Evolutionary conservation across 2,888 invertebrate species (phyloP).

Genomic region (Xanthia icteritia): DNA sequence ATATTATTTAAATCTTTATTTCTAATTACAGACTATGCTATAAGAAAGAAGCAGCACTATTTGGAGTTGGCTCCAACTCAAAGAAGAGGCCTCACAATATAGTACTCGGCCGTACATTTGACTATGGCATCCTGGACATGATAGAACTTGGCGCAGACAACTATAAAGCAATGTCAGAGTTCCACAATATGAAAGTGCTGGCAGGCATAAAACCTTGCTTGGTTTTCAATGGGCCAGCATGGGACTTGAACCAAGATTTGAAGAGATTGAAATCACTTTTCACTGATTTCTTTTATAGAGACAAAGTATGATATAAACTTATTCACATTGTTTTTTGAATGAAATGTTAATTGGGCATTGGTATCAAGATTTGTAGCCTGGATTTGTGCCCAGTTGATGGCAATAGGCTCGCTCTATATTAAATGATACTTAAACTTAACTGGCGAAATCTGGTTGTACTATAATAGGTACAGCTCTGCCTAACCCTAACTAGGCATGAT

Average conservation of each 20-base stretch:
- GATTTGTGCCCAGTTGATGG: too few species aligned
- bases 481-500: too few species aligned
- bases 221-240: constrained; percentile 97
- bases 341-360: not conserved
- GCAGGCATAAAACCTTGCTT: constrained; percentile 97
- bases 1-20: too few species aligned
- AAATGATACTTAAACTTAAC: too few species aligned
- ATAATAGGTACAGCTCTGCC: too few species aligned
- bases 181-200: constrained; percentile 94
- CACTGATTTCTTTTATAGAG: constrained; percentile 97
- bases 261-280: constrained; percentile 96
- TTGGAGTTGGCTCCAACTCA: constrained; percentile 97
- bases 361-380: too few species aligned
- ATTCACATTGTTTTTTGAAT: not conserved
- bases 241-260: constrained; percentile 95
- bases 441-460: too few species aligned
- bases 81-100: constrained; percentile 99
- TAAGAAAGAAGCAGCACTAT: constrained; percentile 97
- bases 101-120: constrained; percentile 96
- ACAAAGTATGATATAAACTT: constrained; percentile 85
- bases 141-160: constrained; percentile 97
- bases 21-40: constrained; percentile 89
- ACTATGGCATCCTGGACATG: constrained; percentile 98
- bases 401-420: too few species aligned
- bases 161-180: constrained; percentile 94